A percentile compares a stretch with the other conserved stretches of the same genome.
Evolutionary conservation across 2,888 invertebrate genomes (phyloP).

Genomic region (Trichacis sp.): DNA sequence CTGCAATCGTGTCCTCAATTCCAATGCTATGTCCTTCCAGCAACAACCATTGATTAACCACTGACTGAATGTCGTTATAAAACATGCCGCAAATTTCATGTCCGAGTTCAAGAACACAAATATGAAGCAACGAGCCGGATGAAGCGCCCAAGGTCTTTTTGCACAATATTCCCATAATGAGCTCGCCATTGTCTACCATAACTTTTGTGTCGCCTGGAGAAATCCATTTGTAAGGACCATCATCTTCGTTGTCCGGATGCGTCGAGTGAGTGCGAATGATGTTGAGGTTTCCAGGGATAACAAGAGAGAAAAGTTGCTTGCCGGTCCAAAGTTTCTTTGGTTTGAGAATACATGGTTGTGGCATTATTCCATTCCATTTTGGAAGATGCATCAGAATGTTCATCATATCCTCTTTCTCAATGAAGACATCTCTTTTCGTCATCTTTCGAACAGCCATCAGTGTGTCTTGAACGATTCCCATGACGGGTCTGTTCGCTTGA

Average conservation of each 20-base stretch:
- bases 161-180: slow-evolving; percentile 98
- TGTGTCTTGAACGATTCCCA: slow-evolving; percentile 99
- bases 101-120: slow-evolving; percentile 96
- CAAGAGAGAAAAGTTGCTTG: slow-evolving; percentile 96
- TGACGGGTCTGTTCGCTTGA: slow-evolving; percentile 98
- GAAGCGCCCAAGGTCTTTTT: slow-evolving; percentile 97
- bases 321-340: slow-evolving; percentile 97
- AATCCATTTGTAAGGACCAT: slow-evolving; percentile 98
- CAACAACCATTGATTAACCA: slow-evolving; percentile 97
- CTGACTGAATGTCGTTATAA: slow-evolving; percentile 99
- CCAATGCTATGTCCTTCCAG: slow-evolving; percentile 96
- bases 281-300: slow-evolving; percentile 97
- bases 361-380: slow-evolving; percentile 99
- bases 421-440: slow-evolving; percentile 98
- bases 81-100: slow-evolving; percentile 95
- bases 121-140: slow-evolving; percentile 96
- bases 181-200: slow-evolving; percentile 97
- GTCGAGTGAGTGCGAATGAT: slow-evolving; percentile 98
- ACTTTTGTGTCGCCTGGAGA: slow-evolving; percentile 99
- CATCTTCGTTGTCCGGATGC: slow-evolving; percentile 99
- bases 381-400: slow-evolving; percentile 98
- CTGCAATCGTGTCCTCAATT: slow-evolving; percentile 99
- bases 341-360: slow-evolving; percentile 96
- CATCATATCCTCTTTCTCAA: slow-evolving; percentile 99
- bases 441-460: slow-evolving; percentile 98